phyloP scores from a whole-genome alignment of 2,797 vertebrate species.

The Chelmon rostratus region DNA sequence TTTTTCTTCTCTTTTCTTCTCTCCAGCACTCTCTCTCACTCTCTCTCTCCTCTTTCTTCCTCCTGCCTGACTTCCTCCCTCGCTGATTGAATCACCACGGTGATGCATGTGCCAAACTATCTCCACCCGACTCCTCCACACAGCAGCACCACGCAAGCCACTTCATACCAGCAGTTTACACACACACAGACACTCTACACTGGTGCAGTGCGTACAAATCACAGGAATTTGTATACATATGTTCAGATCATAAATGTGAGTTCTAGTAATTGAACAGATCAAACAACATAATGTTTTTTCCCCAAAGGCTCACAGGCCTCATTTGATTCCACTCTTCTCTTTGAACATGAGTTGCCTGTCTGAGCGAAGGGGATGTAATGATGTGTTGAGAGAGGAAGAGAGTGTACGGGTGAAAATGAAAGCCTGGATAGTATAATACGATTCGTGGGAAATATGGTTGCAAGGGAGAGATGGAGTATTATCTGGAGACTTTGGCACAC shows the following conservation, averaged over 20 bases:
- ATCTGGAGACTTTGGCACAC: constrained; percentile 49
- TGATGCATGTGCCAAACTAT: constrained; percentile 81
- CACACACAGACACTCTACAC: constrained; percentile 45
- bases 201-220: constrained; percentile 48
- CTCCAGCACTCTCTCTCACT: constrained; percentile 49
- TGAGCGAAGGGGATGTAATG: constrained; percentile 35
- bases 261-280: constrained; percentile 50
- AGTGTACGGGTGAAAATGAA: constrained; percentile 24
- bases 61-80: constrained; percentile 80
- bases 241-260: constrained; percentile 44
- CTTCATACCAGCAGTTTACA: constrained; percentile 58
- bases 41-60: constrained; percentile 59
- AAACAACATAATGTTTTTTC: constrained; percentile 43
- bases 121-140: constrained; percentile 81
- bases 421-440: constrained; percentile 18
- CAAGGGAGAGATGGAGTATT: constrained; percentile 44
- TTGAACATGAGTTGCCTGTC: constrained; percentile 33
- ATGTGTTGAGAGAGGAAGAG: constrained; percentile 21
- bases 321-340: constrained; percentile 40
- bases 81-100: constrained; percentile 83
- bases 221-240: constrained; percentile 53
- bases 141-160: constrained; percentile 64
- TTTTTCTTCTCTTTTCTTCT: constrained; percentile 63
- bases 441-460: constrained; percentile 41
- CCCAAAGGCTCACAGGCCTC: constrained; percentile 27